Base-by-base conservation (phyloP, 2,888 invertebrate genomes). In the Cosmorhoe ocellata region DNA sequence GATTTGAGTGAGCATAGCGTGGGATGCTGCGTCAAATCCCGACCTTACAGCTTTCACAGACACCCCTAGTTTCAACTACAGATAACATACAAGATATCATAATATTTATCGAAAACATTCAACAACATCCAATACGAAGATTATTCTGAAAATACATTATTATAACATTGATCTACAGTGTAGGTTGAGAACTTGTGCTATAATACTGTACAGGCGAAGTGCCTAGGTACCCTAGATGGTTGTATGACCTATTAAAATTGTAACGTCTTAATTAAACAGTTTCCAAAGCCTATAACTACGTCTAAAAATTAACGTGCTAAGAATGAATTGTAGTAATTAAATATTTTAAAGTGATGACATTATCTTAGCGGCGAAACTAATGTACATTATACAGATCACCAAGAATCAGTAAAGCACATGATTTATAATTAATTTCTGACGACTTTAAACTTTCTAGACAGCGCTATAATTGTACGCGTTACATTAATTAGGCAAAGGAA, bases 291-390 rank as follows among this genome's bases (percentile, higher is more conserved):
- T 84, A 86, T 72, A 79, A 74, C 86, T 88, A 88, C 80, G 11
- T 71, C 65, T 79, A 81, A 82, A 76, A 81, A 73, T 18, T 71
- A 71, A 66, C 61, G 69, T 75, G 74, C 67, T 81, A 79, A 59
- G 84, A 88, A 90, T 89, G 84, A 89, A 90, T 88, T 85, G 86
- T 77, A 74, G 61, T 74, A 83, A 83, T 88, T 79, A 82, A 85
- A 87, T 79, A 87, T 73, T 24, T 7, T 24, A 24, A 8, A 55
- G 54, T 41, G 52, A 54, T 59, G 60, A 55, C 62, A 68, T 63
- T 62, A 34, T 27, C 24, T 33, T 22, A 40, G 30, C 63, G 85
- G 86, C 89, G 89, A 88, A 87, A 87, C 88, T 81, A 80, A 78
- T 61, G 76, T 76, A 85, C 83, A 78, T 65, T 70, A n/a, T 56